Conservation (phyloP, 92 coral and sea anemone species). For the Epizoanthus stellaris region DNA sequence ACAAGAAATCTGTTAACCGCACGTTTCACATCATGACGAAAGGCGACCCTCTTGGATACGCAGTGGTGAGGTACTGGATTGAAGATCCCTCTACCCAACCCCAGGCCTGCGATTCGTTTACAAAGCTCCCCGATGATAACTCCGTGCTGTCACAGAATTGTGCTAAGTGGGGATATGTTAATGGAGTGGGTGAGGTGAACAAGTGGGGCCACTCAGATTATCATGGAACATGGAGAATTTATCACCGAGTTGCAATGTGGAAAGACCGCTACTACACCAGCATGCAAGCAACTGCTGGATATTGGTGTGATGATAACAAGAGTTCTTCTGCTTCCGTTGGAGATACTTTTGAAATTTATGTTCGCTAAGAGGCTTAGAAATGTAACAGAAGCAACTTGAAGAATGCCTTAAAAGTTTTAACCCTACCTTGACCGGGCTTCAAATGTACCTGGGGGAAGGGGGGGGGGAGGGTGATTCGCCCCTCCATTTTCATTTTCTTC, state of each 20-base stretch:
- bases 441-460: too few relatives aligned
- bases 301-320: constrained; percentile 18
- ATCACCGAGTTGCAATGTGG: constrained; percentile 30
- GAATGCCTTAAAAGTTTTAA: too few relatives aligned
- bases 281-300: not conserved
- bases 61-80: constrained; percentile 66
- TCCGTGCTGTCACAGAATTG: constrained; percentile 74
- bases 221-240: constrained; percentile 53
- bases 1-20: constrained; percentile 68
- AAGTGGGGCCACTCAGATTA: constrained; percentile 75
- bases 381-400: too few relatives aligned
- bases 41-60: constrained; percentile 47
- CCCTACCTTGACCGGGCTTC: too few relatives aligned
- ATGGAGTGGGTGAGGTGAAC: constrained; percentile 38
- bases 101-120: constrained; percentile 78
- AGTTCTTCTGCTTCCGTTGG: constrained; percentile 7
- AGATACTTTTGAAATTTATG: constrained; percentile 19
- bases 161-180: constrained; percentile 73
- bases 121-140: constrained; percentile 70
- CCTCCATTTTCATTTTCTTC: too few relatives aligned
- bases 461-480: too few relatives aligned
- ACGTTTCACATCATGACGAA: constrained; percentile 81
- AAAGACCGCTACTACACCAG: not conserved
- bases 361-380: not conserved
- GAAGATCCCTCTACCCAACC: constrained; percentile 56